Conservation (phyloP, 2,113 vertebrate genomes). For the Macquaria ambigua region DNA sequence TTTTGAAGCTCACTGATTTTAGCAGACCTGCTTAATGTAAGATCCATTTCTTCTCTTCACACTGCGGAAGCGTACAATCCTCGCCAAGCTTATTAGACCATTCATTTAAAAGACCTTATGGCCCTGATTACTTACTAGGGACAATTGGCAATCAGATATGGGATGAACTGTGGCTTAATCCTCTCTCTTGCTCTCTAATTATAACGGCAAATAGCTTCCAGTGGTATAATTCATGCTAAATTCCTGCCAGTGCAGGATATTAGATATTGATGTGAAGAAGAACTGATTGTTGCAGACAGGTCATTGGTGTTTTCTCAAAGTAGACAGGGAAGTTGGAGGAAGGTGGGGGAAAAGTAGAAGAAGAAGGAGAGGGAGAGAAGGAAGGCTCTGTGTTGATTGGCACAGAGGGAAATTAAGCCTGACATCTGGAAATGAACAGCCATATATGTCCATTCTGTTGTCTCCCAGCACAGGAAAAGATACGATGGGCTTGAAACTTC, state of each 20-base stretch:
- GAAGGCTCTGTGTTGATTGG: conserved; percentile 20
- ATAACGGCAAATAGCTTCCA: conserved; percentile 55
- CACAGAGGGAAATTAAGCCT: conserved; percentile 42
- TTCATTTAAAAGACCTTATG: conserved; percentile 50
- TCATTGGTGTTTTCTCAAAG: conserved; percentile 39
- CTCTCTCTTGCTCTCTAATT: conserved; percentile 52
- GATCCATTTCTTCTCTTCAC: conserved; percentile 14
- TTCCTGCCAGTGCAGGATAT: conserved; percentile 37
- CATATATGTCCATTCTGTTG: background rate
- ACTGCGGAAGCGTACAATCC: background rate
- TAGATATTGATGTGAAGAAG: conserved; percentile 50
- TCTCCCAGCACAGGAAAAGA: conserved; percentile 15
- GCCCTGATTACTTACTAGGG: conserved; percentile 44
- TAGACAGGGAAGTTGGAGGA: conserved; percentile 10
- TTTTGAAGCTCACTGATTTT: conserved; percentile 14
- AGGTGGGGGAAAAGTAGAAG: background rate
- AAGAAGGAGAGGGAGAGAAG: background rate
- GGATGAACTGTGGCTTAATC: conserved; percentile 48
- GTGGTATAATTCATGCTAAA: conserved; percentile 37
- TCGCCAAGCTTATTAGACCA: conserved; percentile 37
- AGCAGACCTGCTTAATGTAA: background rate
- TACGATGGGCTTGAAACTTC: background rate
- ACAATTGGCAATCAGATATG: conserved; percentile 60
- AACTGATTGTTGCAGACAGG: conserved; percentile 55
- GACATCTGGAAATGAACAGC: conserved; percentile 48